These are phyloP conservation scores for Clistopyga incitator DNA, from an alignment of 2,888 invertebrate genomes.

Conservation along the genomic window DNA sequence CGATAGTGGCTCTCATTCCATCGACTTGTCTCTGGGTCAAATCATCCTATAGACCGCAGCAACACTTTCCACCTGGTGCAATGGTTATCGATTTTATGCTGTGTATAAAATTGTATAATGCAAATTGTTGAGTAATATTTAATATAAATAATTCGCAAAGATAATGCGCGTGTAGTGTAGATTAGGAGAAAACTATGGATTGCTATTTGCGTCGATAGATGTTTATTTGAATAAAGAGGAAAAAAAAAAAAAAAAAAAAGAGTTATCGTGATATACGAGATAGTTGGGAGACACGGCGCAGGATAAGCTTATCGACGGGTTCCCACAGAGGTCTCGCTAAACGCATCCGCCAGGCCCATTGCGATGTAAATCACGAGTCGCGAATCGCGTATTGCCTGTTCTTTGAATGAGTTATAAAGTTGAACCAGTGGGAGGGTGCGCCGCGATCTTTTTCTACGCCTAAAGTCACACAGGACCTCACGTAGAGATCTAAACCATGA, in stretches of 20 bases:
- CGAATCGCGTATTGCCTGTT: slow-evolving; percentile 54
- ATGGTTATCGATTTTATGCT: slow-evolving; percentile 9
- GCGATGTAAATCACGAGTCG: slow-evolving; percentile 21
- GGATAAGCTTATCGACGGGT: slow-evolving; percentile 59
- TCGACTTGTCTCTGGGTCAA: slow-evolving; percentile 44
- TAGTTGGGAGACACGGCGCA: slow-evolving; percentile 1
- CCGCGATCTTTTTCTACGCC: slow-evolving; percentile 45
- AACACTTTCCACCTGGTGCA: slow-evolving; percentile 1
- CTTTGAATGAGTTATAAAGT: slow-evolving; percentile 70
- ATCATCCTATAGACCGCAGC: not conserved
- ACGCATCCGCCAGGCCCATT: slow-evolving; percentile 55
- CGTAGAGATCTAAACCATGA: not conserved
- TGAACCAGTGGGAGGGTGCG: slow-evolving; percentile 65
- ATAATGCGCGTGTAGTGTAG: no score
- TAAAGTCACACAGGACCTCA: slow-evolving; percentile 55
- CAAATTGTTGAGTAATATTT: no score
- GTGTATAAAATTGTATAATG: no score
- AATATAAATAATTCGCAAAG: no score
- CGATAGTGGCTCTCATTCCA: slow-evolving; percentile 63
- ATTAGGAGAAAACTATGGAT: no score
- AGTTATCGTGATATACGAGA: slow-evolving; percentile 26
- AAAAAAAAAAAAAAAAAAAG: slow-evolving; percentile 33
- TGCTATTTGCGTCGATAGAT: slow-evolving; percentile 17
- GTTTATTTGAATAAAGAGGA: slow-evolving; percentile 40
- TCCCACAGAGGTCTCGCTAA: slow-evolving; percentile 64